Percentiles rank a stretch among this genome's conserved stretches.
Evolutionary conservation across 2,113 vertebrate species (phyloP).

Genomic region (Psammodynastes pulverulentus): DNA sequence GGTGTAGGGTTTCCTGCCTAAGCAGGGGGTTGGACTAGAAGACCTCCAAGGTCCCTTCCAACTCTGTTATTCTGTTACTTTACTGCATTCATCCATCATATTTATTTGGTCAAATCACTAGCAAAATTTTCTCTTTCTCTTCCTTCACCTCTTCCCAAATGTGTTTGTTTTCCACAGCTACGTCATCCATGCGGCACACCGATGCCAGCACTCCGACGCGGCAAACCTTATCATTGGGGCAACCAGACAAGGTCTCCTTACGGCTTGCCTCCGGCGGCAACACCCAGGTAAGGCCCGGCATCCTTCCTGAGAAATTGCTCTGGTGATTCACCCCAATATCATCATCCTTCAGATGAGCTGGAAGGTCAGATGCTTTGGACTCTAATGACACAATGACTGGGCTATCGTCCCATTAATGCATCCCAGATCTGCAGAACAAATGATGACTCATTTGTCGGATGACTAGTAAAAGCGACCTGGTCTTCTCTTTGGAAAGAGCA

Average conservation of each 20-base stretch:
- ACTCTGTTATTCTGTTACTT: neutral
- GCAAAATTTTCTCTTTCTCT: no score
- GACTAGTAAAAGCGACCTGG: neutral
- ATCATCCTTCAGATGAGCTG: neutral
- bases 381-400: neutral
- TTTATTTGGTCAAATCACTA: neutral
- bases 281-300: constrained; percentile 70
- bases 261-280: constrained; percentile 66
- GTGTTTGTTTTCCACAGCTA: constrained; percentile 63
- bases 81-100: neutral
- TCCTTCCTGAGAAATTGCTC: fast-evolving
- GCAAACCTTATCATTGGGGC: constrained; percentile 56
- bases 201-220: constrained; percentile 81
- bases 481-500: neutral
- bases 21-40: no score
- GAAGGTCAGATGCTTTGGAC: neutral
- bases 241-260: constrained; percentile 67
- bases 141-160: no score
- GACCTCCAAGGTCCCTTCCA: no score
- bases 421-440: no score
- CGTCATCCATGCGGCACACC: constrained; percentile 68
- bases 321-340: fast-evolving
- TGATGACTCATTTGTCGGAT: neutral
- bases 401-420: neutral
- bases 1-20: no score